Percentiles rank a stretch among this genome's conserved stretches.
Evolutionary conservation across 2,113 vertebrate species (phyloP).

Genomic region (Chaetura pelagica): DNA sequence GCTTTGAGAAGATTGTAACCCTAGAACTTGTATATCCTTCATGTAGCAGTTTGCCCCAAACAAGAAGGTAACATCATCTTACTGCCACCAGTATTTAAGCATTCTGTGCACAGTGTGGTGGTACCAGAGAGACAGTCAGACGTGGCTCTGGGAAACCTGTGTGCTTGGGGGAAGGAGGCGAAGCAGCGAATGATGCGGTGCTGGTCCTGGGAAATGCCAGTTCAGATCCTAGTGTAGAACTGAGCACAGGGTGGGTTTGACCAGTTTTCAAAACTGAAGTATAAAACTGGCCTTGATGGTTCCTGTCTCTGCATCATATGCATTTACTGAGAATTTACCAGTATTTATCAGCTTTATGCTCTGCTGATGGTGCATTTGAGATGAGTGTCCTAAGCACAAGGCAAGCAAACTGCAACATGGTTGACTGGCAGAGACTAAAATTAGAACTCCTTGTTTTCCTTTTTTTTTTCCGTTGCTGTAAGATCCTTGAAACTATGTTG

Average conservation of each 20-base stretch:
- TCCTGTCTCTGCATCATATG: neutral
- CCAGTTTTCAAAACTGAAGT: neutral
- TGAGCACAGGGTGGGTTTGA: fast-evolving
- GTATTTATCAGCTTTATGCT: neutral
- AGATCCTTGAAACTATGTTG: neutral
- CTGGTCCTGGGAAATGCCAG: neutral
- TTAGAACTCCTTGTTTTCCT: neutral
- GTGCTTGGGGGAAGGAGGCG: neutral
- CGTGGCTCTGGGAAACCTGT: neutral
- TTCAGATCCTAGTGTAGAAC: neutral
- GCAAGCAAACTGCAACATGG: neutral
- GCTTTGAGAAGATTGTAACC: neutral
- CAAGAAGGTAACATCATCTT: neutral
- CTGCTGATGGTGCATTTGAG: neutral
- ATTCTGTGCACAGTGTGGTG: neutral
- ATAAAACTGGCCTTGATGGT: neutral
- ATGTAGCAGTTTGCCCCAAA: neutral
- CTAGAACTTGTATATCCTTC: neutral
- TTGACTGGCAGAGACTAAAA: constrained; percentile 4
- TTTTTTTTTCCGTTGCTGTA: neutral
- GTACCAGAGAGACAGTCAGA: neutral
- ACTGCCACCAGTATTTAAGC: neutral
- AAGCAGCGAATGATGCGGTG: too few species aligned
- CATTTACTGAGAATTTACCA: neutral
- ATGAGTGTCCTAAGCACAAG: neutral